Evolutionary conservation across 2,797 vertebrate species (phyloP), one percentile per base, ranked within the genome.

Genomic region (Eulemur rubriventer): DNA sequence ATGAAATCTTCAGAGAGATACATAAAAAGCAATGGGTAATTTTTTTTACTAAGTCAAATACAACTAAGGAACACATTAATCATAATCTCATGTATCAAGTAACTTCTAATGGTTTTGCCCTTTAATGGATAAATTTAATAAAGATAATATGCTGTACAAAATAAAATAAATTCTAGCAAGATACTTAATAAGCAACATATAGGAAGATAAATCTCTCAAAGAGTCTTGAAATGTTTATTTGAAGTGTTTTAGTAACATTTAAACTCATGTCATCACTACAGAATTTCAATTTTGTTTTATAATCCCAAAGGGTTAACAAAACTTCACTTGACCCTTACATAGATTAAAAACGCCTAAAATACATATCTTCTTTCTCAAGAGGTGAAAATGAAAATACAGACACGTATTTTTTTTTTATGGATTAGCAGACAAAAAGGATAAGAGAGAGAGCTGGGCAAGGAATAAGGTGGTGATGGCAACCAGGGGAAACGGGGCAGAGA

Each of bases 91-190:
- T 38, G 9, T 17, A 85, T 50, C 9, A 65, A 24, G 78, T 55
- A 82, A 89, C 67, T 88, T 79, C 26, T 63, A 75, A 89, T 35
- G 11, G 18, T 89, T 48, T 95, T 76, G 89, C 3, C 20, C 28
- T 83, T 87, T 69, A 93, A 38, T 69, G 52, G 59, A 84, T 73
- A 93, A 17, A 87, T 52, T 93, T 69, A 92, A 55, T 57, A 67
- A 75, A 89, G 20, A 80, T 26, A 63, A 79, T 46, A 24, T 75
- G 6, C 28, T 87, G 7, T 59, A 57, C 63, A 91, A 94, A 95
- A 79, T 48, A 43, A 84, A 70, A 91, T 86, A 94, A 91, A 95
- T 50, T 82, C n/a, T 73, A 93, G 69, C 95, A 93, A 78, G 82
- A 92, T 4, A 94, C 28, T 59, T 79, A 82, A 78, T 55, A 35